These are phyloP conservation scores for Tetranychus cinnabarinus DNA, from an alignment of 1,140 invertebrate species.

Conservation along the genomic window DNA sequence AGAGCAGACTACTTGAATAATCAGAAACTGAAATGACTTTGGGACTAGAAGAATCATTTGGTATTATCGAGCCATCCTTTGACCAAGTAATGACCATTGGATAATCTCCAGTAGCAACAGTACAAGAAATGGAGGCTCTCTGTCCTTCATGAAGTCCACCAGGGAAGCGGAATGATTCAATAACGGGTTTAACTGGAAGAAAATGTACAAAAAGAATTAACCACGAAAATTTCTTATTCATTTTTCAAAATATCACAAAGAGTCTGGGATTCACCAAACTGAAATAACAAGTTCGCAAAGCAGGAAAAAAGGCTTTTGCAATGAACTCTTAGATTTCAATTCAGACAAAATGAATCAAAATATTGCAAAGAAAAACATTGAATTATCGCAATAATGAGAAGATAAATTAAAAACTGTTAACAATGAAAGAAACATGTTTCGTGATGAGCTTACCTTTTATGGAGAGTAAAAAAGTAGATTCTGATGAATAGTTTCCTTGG, in stretches of 20 bases:
- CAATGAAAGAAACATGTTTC: no score
- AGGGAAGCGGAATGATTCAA: conserved; percentile 24
- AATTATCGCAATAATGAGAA: neutral
- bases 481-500: neutral
- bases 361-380: neutral
- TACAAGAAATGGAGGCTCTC: conserved; percentile 56
- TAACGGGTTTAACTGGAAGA: conserved; percentile 15
- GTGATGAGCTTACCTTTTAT: neutral
- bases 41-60: conserved; percentile 6
- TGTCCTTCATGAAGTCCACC: conserved; percentile 55
- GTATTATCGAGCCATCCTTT: conserved; percentile 40
- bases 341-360: no score
- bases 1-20: conserved; percentile 13
- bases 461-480: neutral
- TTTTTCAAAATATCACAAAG: neutral
- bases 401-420: neutral
- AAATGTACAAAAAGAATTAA: neutral
- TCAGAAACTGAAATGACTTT: conserved; percentile 11
- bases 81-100: conserved; percentile 50
- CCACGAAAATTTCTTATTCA: neutral
- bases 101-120: conserved; percentile 49
- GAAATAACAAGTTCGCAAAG: no score
- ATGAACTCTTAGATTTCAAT: no score
- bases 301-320: no score
- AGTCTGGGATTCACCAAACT: no score